Percentiles rank a stretch among this genome's conserved stretches.
phyloP scores from a whole-genome alignment of 2,888 invertebrate species.

The Cyclophora albipunctata region DNA sequence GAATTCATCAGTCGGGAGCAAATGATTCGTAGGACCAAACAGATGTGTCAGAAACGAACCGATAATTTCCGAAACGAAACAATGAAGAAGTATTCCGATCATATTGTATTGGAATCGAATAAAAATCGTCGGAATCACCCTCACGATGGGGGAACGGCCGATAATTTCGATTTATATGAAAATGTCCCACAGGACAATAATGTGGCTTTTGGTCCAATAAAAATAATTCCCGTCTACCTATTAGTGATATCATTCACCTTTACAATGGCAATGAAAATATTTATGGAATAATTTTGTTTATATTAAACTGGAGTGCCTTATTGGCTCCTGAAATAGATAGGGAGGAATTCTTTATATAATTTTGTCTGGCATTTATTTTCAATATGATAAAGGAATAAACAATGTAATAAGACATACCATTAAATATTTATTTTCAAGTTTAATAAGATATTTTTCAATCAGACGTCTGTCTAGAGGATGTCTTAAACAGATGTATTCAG shows the following conservation, averaged over 20 bases:
- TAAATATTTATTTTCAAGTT: no score
- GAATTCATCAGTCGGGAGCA: neutral
- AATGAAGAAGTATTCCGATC: constrained; percentile 18
- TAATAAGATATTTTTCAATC: no score
- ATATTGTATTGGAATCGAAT: constrained; percentile 27
- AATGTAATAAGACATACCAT: no score
- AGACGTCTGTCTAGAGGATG: no score
- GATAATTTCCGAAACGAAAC: constrained; percentile 17
- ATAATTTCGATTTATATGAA: constrained; percentile 27
- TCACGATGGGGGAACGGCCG: constrained; percentile 4
- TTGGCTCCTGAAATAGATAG: neutral
- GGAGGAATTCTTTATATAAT: no score
- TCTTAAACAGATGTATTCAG: no score
- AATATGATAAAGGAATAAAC: no score
- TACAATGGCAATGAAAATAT: constrained; percentile 4
- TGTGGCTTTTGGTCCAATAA: constrained; percentile 19
- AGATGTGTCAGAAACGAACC: constrained; percentile 10
- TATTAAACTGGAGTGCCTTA: neutral
- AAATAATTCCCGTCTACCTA: constrained; percentile 12
- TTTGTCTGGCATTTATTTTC: no score
- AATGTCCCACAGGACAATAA: constrained; percentile 19
- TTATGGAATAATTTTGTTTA: constrained; percentile 5
- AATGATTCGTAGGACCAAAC: neutral
- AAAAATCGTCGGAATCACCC: constrained; percentile 16
- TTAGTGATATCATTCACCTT: constrained; percentile 7